phyloP scores from a whole-genome alignment of 2,888 invertebrate genomes.

The Caenorhabditis plicata region DNA sequence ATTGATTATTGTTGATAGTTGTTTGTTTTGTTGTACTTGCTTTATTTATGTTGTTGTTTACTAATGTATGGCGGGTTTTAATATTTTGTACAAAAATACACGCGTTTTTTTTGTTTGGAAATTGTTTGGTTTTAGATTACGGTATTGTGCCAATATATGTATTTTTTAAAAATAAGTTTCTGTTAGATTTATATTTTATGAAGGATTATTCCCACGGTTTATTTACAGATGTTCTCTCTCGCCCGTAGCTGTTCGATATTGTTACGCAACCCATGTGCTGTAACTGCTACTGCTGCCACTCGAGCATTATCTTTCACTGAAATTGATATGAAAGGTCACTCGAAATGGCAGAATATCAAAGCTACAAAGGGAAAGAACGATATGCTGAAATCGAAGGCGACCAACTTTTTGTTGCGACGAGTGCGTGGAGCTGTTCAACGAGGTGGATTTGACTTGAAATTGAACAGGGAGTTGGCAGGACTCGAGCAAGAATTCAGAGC shows the following conservation, averaged over 20 bases:
- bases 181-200: neutral
- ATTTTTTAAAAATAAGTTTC: neutral
- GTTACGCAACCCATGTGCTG: neutral
- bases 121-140: neutral
- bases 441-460: slow-evolving; percentile 58
- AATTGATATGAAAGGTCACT: slow-evolving; percentile 54
- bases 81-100: no score
- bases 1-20: neutral
- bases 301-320: slow-evolving; percentile 11
- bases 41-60: slow-evolving; percentile 1
- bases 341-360: slow-evolving; percentile 64
- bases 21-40: slow-evolving; percentile 3
- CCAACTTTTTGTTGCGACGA: slow-evolving; percentile 43
- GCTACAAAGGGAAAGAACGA: slow-evolving; percentile 61
- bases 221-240: slow-evolving; percentile 1
- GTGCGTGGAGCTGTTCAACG: slow-evolving; percentile 37
- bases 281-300: no score
- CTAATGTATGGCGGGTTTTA: no score
- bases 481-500: slow-evolving; percentile 54
- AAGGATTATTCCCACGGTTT: neutral
- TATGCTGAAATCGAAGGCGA: slow-evolving; percentile 46
- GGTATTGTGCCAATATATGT: neutral
- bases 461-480: slow-evolving; percentile 53
- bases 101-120: no score
- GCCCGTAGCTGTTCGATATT: neutral